Evolutionary conservation across 2,888 invertebrate species (phyloP).

Genomic region (Dysmachus trigonus): DNA sequence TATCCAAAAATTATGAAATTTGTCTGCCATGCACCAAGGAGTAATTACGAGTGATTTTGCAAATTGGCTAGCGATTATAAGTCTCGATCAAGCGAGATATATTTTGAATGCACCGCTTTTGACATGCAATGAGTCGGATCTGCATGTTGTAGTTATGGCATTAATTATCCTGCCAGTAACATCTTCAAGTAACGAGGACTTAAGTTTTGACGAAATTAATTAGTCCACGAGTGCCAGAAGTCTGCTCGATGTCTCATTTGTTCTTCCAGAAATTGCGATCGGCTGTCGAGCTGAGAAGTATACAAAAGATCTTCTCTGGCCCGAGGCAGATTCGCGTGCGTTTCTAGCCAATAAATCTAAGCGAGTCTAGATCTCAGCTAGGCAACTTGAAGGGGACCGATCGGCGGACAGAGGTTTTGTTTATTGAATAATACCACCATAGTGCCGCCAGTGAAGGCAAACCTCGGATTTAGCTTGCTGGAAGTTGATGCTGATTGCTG

Average conservation of each 20-base stretch:
- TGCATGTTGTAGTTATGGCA: neutral
- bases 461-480: neutral
- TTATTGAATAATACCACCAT: neutral
- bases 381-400: neutral
- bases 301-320: neutral
- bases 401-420: neutral
- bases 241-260: neutral
- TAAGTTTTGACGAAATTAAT: neutral
- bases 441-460: slow-evolving; percentile 7
- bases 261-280: neutral
- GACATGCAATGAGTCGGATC: neutral
- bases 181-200: neutral
- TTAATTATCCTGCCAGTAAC: neutral
- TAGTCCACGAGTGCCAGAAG: neutral
- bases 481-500: neutral
- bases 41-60: neutral
- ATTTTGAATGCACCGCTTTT: neutral
- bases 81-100: neutral
- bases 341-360: neutral
- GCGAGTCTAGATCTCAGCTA: neutral
- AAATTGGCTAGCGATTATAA: neutral
- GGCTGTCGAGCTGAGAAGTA: neutral
- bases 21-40: neutral
- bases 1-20: neutral
- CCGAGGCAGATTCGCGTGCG: neutral